phyloP scores from a whole-genome alignment of 2,888 invertebrate genomes.

The Volucella inanis region DNA sequence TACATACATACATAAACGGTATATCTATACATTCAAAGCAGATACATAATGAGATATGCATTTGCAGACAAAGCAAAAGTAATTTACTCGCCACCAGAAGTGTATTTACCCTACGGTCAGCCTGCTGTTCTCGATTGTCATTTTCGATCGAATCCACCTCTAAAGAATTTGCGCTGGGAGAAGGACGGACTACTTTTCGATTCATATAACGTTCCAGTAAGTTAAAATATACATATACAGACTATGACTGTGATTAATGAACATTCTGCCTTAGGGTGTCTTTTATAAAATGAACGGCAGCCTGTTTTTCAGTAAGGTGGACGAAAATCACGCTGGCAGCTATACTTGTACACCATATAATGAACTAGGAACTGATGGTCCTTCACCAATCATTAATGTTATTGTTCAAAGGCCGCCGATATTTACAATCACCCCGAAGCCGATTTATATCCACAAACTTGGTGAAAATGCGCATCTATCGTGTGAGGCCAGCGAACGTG shows the following conservation, averaged over 20 bases:
- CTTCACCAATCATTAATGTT: conserved; percentile 92
- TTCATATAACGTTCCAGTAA: conserved; percentile 91
- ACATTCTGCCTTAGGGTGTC: conserved; percentile 85
- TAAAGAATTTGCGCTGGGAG: conserved; percentile 95
- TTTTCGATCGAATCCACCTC: conserved; percentile 95
- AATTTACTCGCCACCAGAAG: conserved; percentile 92
- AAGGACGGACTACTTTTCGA: conserved; percentile 96
- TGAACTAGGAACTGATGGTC: conserved; percentile 92
- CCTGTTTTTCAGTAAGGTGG: conserved; percentile 91
- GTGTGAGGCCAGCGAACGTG: conserved; percentile 90
- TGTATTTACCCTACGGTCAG: conserved; percentile 92
- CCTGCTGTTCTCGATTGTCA: conserved; percentile 94
- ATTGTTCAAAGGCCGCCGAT: conserved; percentile 93
- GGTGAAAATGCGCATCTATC: conserved; percentile 92
- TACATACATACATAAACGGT: conserved; percentile 76
- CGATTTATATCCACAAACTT: conserved; percentile 91
- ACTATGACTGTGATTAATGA: conserved; percentile 8
- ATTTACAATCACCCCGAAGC: conserved; percentile 91
- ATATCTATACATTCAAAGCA: too few relatives aligned
- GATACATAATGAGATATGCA: conserved; percentile 19
- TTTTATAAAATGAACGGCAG: conserved; percentile 93
- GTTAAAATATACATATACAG: conserved; percentile 12
- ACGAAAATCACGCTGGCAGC: conserved; percentile 92
- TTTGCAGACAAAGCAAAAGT: conserved; percentile 94
- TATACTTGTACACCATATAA: conserved; percentile 97